Conservation (phyloP, 2,888 invertebrate species). For the Kuschelorhynchus macadamiae region DNA sequence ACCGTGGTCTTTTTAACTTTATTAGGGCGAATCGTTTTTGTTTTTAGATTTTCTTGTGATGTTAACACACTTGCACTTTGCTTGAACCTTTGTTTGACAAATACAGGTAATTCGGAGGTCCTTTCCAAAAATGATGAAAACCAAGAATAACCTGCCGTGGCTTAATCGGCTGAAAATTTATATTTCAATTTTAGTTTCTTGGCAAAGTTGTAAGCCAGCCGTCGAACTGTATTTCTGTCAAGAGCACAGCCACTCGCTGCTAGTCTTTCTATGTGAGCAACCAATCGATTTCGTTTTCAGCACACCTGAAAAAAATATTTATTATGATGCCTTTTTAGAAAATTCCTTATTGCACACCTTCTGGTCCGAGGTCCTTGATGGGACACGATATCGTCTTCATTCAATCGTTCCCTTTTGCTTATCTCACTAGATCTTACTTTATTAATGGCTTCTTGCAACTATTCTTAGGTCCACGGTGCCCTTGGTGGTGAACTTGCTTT, state of each 20-base stretch:
- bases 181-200: conserved; percentile 39
- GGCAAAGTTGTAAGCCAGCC: conserved; percentile 33
- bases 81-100: conserved; percentile 16
- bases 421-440: conserved; percentile 1
- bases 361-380: conserved; percentile 22
- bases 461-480: conserved; percentile 13
- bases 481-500: conserved; percentile 12
- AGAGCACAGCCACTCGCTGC: conserved; percentile 33
- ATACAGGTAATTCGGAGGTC: conserved; percentile 27
- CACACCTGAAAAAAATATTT: conserved; percentile 7
- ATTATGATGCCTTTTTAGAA: too few relatives aligned
- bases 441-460: conserved; percentile 9
- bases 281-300: neutral
- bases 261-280: conserved; percentile 30
- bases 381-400: conserved; percentile 13
- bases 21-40: too few relatives aligned
- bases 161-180: conserved; percentile 25
- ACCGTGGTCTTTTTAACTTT: neutral
- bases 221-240: conserved; percentile 25
- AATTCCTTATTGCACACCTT: conserved; percentile 3
- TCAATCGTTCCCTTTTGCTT: conserved; percentile 7
- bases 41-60: too few relatives aligned
- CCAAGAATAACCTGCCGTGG: conserved; percentile 16
- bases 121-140: neutral
- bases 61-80: too few relatives aligned